Evolutionary conservation across 1,140 invertebrate species (phyloP).

Genomic region (Diorhabda elongata): DNA sequence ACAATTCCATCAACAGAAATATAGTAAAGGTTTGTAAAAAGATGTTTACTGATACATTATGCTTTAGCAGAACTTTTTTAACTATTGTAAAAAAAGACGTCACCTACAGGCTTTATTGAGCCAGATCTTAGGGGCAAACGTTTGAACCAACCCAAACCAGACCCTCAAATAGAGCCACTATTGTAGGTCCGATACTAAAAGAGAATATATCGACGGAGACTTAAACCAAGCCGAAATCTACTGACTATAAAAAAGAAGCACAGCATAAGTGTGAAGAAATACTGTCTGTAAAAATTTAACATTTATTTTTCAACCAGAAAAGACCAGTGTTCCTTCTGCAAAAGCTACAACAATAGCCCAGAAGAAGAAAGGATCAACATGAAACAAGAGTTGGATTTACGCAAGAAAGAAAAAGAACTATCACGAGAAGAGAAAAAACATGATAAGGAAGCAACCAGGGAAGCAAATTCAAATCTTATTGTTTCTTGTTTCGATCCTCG

Average conservation of each 20-base stretch:
- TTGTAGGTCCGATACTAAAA: not conserved
- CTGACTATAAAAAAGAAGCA: not conserved
- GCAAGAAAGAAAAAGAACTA: not conserved
- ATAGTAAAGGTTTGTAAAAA: no score
- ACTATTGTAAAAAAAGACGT: no score
- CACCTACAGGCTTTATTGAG: no score
- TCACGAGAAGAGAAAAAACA: not conserved
- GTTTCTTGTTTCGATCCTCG: not conserved
- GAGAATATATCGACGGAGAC: not conserved
- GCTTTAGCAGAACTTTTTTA: no score
- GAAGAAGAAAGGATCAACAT: not conserved
- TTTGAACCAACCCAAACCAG: slow-evolving; percentile 58
- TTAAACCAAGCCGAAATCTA: not conserved
- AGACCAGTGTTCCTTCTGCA: not conserved
- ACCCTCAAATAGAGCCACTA: not conserved
- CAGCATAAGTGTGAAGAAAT: not conserved
- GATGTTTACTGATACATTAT: no score
- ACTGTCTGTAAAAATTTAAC: not conserved
- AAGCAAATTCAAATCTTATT: not conserved
- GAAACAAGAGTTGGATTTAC: not conserved
- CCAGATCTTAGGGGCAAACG: slow-evolving; percentile 59
- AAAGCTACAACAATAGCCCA: not conserved
- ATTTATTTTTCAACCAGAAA: not conserved
- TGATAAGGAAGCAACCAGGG: not conserved
- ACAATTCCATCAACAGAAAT: no score